Conservation (phyloP, 2,888 invertebrate genomes). For the Lasioglossum lativentre region DNA sequence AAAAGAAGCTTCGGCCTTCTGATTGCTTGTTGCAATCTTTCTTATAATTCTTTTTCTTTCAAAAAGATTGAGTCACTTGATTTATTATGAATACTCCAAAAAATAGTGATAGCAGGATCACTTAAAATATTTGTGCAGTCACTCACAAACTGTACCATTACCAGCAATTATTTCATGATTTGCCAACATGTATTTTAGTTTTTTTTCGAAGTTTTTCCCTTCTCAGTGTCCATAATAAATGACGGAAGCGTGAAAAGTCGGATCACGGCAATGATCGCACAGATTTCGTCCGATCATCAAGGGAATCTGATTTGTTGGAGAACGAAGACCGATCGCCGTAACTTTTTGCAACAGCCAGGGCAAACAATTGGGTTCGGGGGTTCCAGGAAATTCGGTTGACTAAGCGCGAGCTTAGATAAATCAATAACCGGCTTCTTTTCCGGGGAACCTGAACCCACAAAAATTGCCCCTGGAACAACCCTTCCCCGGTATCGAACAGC, state of each 20-base stretch:
- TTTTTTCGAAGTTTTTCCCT: neutral
- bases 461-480: conserved; percentile 42
- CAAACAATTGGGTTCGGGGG: neutral
- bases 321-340: neutral
- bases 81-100: neutral
- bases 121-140: neutral
- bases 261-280: neutral
- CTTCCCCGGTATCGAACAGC: conserved; percentile 36
- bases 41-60: too few relatives aligned
- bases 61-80: too few relatives aligned
- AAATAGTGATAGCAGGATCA: neutral
- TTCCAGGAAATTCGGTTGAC: conserved; percentile 46
- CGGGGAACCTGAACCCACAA: conserved; percentile 39
- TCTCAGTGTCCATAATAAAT: neutral
- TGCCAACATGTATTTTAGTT: neutral
- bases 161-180: neutral
- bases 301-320: too few relatives aligned
- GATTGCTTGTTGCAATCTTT: neutral
- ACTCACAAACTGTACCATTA: neutral
- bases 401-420: conserved; percentile 46
- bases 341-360: neutral
- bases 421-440: conserved; percentile 47
- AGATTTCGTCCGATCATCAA: neutral
- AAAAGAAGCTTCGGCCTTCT: too few relatives aligned
- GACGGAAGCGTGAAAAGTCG: neutral